phyloP scores from a whole-genome alignment of 2,888 invertebrate genomes.

The Morinoia aosen region DNA sequence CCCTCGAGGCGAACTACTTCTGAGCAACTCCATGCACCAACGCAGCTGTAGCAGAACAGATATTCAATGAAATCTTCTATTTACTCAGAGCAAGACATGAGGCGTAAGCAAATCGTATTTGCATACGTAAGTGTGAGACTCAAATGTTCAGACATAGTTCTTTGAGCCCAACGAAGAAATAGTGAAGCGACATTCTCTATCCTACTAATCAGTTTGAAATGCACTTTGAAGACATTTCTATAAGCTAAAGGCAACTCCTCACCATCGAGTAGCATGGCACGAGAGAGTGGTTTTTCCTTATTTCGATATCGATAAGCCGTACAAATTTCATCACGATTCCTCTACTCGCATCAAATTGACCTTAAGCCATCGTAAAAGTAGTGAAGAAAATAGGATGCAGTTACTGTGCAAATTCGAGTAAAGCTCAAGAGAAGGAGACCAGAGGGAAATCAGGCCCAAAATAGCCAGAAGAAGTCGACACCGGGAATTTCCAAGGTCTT shows the following conservation, averaged over 20 bases:
- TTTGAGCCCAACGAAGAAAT: not conserved
- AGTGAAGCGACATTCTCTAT: too few relatives aligned
- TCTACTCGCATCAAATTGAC: not conserved
- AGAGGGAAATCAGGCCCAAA: not conserved
- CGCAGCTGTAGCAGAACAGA: too few relatives aligned
- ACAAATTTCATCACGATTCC: not conserved
- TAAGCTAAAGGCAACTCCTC: not conserved
- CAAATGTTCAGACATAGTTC: not conserved
- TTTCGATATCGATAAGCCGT: not conserved
- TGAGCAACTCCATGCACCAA: too few relatives aligned
- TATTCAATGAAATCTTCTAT: too few relatives aligned
- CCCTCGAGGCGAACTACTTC: too few relatives aligned
- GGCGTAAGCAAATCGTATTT: too few relatives aligned
- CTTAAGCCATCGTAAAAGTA: not conserved
- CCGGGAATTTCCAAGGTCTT: not conserved
- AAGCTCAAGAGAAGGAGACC: not conserved
- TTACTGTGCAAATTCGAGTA: not conserved
- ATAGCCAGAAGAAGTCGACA: not conserved
- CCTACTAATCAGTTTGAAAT: not conserved
- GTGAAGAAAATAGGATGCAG: not conserved
- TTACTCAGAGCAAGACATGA: too few relatives aligned
- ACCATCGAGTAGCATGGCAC: not conserved
- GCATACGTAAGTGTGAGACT: too few relatives aligned
- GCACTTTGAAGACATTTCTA: not conserved
- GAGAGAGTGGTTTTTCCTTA: not conserved